Conservation (phyloP, 1,140 invertebrate species). For the Penaeus chinensis region DNA sequence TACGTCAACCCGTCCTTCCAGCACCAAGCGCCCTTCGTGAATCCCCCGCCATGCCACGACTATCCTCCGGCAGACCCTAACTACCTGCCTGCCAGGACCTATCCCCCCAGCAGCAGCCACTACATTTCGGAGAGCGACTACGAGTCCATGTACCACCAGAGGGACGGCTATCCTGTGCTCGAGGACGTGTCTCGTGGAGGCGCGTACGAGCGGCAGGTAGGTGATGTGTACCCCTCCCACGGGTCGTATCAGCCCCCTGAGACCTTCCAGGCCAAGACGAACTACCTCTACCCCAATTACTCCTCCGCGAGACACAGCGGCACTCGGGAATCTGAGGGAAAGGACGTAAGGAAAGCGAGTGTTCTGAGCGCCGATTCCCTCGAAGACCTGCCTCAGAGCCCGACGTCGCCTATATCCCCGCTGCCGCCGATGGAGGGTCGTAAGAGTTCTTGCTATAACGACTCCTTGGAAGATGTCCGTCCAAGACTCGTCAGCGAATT, state of each 20-base stretch:
- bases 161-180: constrained; percentile 32
- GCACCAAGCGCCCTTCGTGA: constrained; percentile 32
- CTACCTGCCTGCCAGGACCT: constrained; percentile 1
- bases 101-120: neutral
- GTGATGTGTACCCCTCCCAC: constrained; percentile 34
- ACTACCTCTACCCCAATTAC: constrained; percentile 31
- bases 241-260: constrained; percentile 25
- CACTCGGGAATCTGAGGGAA: constrained; percentile 25
- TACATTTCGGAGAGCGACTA: constrained; percentile 30
- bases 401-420: constrained; percentile 43
- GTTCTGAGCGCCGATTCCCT: constrained; percentile 63
- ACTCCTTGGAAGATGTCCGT: constrained; percentile 56
- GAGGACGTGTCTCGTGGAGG: constrained; percentile 15
- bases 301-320: neutral
- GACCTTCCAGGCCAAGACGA: constrained; percentile 22
- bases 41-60: constrained; percentile 31
- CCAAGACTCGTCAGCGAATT: constrained; percentile 56
- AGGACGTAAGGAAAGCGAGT: constrained; percentile 51
- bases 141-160: constrained; percentile 28
- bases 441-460: constrained; percentile 44
- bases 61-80: constrained; percentile 2
- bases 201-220: constrained; percentile 28
- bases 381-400: constrained; percentile 57
- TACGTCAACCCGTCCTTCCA: constrained; percentile 47
- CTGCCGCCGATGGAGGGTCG: constrained; percentile 29